Evolutionary conservation across 35 echinoderm and acorn worm genomes (phyloP).

Genomic region (Heliocidaris erythrogramma): DNA sequence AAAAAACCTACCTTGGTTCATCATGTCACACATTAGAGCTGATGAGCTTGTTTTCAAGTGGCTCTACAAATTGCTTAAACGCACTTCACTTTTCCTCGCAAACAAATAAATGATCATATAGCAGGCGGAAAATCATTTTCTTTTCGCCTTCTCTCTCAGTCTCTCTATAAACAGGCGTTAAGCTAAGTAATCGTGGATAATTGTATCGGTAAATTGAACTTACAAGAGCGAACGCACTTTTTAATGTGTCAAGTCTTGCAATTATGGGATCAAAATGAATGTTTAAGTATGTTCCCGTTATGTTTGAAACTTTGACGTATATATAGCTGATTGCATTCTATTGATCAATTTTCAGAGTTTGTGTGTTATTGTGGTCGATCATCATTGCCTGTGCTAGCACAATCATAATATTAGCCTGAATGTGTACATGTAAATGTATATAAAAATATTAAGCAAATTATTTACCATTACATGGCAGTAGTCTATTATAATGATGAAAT

Average conservation of each 20-base stretch:
- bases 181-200: background rate
- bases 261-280: background rate
- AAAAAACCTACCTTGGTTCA: conserved; percentile 30
- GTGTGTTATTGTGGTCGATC: background rate
- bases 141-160: background rate
- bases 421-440: background rate
- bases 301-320: background rate
- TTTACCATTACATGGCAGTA: background rate
- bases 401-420: background rate
- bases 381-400: background rate
- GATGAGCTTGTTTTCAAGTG: conserved; percentile 50
- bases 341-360: background rate
- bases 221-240: background rate
- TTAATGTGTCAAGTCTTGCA: background rate
- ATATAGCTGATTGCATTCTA: background rate
- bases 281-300: background rate
- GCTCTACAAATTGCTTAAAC: conserved; percentile 26
- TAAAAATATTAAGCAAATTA: background rate
- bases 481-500: background rate
- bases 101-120: conserved; percentile 54
- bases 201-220: background rate
- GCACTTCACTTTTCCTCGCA: background rate
- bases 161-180: background rate
- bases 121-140: conserved; percentile 26
- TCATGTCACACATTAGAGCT: conserved; percentile 32